Conservation (phyloP, 2,113 vertebrate species). For the Poecile atricapillus region DNA sequence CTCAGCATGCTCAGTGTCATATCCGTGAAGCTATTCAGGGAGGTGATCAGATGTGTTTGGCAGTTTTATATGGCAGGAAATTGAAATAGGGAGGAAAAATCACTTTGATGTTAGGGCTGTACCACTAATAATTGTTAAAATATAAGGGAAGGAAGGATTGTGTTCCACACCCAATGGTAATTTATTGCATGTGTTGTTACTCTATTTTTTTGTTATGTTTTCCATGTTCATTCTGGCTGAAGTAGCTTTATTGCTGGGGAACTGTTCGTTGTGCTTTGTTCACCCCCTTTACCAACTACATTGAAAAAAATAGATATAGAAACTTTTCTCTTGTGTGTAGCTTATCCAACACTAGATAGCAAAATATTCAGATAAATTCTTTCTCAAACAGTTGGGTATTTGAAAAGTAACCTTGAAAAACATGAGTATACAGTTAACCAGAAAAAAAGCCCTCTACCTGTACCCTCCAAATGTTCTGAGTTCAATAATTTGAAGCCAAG, state of each 20-base stretch:
- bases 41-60: neutral
- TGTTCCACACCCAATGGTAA: neutral
- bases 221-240: neutral
- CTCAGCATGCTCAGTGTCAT: neutral
- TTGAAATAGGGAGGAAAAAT: neutral
- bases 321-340: neutral
- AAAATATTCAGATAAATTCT: neutral
- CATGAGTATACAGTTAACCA: neutral
- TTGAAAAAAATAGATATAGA: neutral
- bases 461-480: neutral
- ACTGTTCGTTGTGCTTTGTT: neutral
- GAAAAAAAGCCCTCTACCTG: neutral
- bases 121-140: conserved; percentile 1
- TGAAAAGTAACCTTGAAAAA: neutral
- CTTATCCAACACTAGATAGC: neutral
- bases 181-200: neutral
- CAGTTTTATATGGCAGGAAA: conserved; percentile 42
- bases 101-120: conserved; percentile 40
- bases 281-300: neutral
- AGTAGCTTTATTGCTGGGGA: neutral
- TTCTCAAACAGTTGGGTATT: neutral
- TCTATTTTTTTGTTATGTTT: neutral
- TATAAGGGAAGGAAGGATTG: neutral
- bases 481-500: neutral
- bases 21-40: neutral